phyloP scores from a whole-genome alignment of 2,888 invertebrate genomes.

The Linnaemya vulpina region DNA sequence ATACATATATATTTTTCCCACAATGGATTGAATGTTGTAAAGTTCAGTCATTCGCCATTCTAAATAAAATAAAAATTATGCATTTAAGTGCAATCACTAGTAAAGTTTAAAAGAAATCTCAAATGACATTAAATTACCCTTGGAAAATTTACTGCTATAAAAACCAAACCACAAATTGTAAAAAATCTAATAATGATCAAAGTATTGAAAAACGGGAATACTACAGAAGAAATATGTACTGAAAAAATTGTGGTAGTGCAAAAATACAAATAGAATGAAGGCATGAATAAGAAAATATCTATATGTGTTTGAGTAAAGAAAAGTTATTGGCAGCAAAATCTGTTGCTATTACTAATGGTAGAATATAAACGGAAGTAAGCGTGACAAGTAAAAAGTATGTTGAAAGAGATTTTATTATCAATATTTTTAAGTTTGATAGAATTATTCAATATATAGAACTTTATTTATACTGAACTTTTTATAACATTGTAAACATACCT shows the following conservation, averaged over 20 bases:
- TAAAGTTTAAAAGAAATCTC: slow-evolving; percentile 69
- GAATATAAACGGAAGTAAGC: slow-evolving; percentile 29
- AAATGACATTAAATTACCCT: slow-evolving; percentile 71
- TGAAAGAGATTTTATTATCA: slow-evolving; percentile 25
- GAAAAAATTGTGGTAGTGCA: slow-evolving; percentile 16
- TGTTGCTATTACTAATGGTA: slow-evolving; percentile 2
- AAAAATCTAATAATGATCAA: slow-evolving; percentile 32
- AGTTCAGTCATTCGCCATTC: slow-evolving; percentile 7
- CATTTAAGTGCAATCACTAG: slow-evolving; percentile 70
- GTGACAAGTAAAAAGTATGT: slow-evolving; percentile 39
- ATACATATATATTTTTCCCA: slow-evolving; percentile 19
- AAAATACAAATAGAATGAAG: slow-evolving; percentile 34
- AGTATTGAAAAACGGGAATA: slow-evolving; percentile 9
- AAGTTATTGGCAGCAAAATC: slow-evolving; percentile 39
- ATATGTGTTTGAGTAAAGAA: slow-evolving; percentile 14
- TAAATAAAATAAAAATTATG: slow-evolving; percentile 67
- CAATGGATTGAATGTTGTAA: background rate
- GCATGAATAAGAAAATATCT: background rate
- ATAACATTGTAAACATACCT: slow-evolving; percentile 85
- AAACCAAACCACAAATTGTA: slow-evolving; percentile 46
- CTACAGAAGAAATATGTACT: background rate
- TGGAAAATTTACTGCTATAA: slow-evolving; percentile 68
- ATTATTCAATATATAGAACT: slow-evolving; percentile 1
- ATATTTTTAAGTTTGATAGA: slow-evolving; percentile 39
- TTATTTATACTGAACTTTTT: slow-evolving; percentile 20